Conservation (phyloP, 1,140 invertebrate genomes). For the Pararge aegeria region DNA sequence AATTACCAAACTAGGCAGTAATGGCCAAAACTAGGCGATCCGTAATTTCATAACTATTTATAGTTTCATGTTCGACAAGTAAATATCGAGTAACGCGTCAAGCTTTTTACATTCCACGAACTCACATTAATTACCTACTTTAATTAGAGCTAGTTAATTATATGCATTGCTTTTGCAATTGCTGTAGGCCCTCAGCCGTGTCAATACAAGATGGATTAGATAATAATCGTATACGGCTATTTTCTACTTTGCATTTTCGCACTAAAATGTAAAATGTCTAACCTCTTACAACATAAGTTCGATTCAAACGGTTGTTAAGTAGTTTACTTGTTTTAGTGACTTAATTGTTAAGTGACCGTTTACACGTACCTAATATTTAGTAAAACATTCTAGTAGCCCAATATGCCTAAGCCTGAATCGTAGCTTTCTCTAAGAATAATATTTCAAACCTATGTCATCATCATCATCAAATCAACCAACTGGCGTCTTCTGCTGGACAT, state of each 20-base stretch:
- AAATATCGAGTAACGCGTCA: background rate
- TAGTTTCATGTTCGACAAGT: conserved; percentile 1
- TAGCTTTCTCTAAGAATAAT: too few species aligned
- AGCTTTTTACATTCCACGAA: conserved; percentile 13
- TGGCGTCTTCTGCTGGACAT: too few species aligned
- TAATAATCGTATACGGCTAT: conserved; percentile 33
- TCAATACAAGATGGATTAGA: conserved; percentile 45
- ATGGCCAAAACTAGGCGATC: background rate
- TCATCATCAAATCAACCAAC: too few species aligned
- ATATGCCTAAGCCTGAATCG: too few species aligned
- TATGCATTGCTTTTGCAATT: conserved; percentile 25
- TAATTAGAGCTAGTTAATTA: conserved; percentile 17
- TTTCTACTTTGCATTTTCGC: conserved; percentile 40
- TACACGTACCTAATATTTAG: too few species aligned
- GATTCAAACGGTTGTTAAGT: too few species aligned
- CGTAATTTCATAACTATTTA: background rate
- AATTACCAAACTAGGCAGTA: background rate
- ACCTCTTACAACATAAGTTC: conserved; percentile 13
- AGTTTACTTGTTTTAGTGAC: too few species aligned
- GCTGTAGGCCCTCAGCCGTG: conserved; percentile 40
- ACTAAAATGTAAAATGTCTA: conserved; percentile 46
- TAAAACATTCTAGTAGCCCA: too few species aligned
- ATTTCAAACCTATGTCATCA: too few species aligned
- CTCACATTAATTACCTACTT: conserved; percentile 10
- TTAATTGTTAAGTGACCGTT: too few species aligned